These are phyloP conservation scores for Agrotis ipsilon DNA, from an alignment of 2,888 invertebrate species.

Conservation along the genomic window DNA sequence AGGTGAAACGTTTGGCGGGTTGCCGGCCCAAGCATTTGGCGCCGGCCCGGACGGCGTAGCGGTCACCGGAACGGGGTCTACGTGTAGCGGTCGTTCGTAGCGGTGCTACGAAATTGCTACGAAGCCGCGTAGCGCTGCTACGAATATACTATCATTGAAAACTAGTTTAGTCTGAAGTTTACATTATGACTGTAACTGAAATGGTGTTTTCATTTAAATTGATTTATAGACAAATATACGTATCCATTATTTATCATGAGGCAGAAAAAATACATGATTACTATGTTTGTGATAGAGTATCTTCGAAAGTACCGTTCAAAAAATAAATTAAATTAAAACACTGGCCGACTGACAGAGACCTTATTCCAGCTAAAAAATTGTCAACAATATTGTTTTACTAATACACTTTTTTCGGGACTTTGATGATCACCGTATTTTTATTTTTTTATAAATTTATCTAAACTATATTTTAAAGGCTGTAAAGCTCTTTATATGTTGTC, in stretches of 20 bases:
- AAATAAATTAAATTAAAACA: constrained; percentile 1
- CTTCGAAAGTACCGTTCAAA: too few species aligned
- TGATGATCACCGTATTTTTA: too few species aligned
- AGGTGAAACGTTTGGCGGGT: constrained; percentile 33
- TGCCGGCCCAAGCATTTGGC: constrained; percentile 45
- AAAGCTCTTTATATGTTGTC: too few species aligned
- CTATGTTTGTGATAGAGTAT: neutral
- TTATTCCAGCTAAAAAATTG: too few species aligned
- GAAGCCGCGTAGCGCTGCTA: constrained; percentile 28
- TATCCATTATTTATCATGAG: neutral
- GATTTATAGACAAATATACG: neutral
- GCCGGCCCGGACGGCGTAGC: constrained; percentile 30
- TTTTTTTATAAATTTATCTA: too few species aligned
- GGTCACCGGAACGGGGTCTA: constrained; percentile 15
- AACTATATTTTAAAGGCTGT: too few species aligned
- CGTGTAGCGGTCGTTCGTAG: constrained; percentile 40
- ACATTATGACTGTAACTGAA: neutral
- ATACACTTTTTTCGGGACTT: too few species aligned
- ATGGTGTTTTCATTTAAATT: neutral
- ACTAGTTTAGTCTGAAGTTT: neutral
- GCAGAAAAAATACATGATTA: neutral
- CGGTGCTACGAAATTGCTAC: constrained; percentile 44
- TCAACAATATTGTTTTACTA: too few species aligned
- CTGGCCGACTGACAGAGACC: fast-evolving
- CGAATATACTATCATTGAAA: constrained; percentile 9